A percentile compares a stretch with the other conserved stretches of the same genome.
Evolutionary conservation across 2,888 invertebrate species (phyloP).

Genomic region (Conchocele bisecta): DNA sequence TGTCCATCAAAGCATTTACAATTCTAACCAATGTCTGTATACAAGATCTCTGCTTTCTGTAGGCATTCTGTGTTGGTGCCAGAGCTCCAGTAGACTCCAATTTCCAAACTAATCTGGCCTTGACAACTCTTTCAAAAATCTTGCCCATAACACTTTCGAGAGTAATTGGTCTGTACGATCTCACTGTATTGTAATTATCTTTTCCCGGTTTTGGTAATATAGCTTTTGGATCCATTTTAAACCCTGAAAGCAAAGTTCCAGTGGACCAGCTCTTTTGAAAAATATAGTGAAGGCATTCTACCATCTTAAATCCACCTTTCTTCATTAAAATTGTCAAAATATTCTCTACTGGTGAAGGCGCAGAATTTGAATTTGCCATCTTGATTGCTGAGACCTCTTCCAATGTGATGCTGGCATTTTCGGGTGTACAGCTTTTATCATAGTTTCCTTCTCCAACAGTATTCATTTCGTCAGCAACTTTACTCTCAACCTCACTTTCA

Average conservation of each 20-base stretch:
- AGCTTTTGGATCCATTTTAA: conserved; percentile 9
- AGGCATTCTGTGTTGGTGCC: neutral
- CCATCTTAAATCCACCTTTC: conserved; percentile 2
- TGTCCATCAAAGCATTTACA: neutral
- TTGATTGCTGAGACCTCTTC: conserved; percentile 3
- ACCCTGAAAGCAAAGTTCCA: neutral
- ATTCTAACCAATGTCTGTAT: neutral
- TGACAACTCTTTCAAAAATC: neutral
- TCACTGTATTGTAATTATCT: neutral
- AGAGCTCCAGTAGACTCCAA: neutral
- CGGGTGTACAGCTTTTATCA: neutral
- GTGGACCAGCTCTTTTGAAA: conserved; percentile 6
- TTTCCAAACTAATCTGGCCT: conserved; percentile 1
- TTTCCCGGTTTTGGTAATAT: conserved; percentile 3
- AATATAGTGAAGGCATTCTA: neutral
- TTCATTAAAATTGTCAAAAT: conserved; percentile 2
- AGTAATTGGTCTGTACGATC: conserved; percentile 1
- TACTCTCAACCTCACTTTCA: neutral
- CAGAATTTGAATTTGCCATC: neutral
- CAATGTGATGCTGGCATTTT: neutral
- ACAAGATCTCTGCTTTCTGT: conserved; percentile 14
- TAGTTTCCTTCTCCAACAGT: neutral
- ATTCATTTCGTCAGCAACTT: neutral
- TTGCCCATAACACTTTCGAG: neutral
- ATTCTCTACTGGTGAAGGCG: conserved; percentile 11